Evolutionary conservation across 2,113 vertebrate species (phyloP), one percentile per base, ranked within the genome.

Genomic region (Neolamprologus fasciatus): DNA sequence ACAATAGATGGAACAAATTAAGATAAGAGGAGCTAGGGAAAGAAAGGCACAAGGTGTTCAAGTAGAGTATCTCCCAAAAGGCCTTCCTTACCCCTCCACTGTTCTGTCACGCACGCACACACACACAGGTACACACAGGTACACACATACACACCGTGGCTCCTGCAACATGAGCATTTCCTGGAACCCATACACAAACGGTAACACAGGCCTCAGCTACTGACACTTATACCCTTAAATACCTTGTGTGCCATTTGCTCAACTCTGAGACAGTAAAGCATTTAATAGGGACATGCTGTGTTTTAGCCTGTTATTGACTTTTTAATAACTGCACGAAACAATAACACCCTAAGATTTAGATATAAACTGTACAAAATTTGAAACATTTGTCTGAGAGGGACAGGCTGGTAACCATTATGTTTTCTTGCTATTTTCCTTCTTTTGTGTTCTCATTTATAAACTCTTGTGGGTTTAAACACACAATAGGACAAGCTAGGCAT

Each of bases 161-260:
- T 51, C 10, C 73, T n/a, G 73, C 73, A 78, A 78, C 73, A 50
- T 31, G 26, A 78, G 3, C 26, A 78, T 50, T 50, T 31, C 71
- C 71, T 50, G 71, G 71, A 50, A 28, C 10, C 11, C 26, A 51
- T 8, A 78, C 4, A 78, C 26, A 78, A 5, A 50, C 1, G 17
- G 31, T 61, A 7, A 85, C 71, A 83, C 66, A 81, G 31, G 54
- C 61, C 17, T 45, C 14, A 42, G 37, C 71, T 68, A 61, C 80
- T 82, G 92, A 86, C 57, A 95, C 81, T 40, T 83, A 93, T 10
- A 92, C 68, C 68, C 68, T 54, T 73, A 55, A 80, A 88, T 87
- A 82, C 66, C 80, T 76, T 37, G 47, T n/a, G 78, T 83, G 53
- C 86, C 81, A 88, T 86, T 83, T 81, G 68, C 76, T 58, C 3